Conservation (phyloP, 1,140 invertebrate genomes). For the Megathymus violae region DNA sequence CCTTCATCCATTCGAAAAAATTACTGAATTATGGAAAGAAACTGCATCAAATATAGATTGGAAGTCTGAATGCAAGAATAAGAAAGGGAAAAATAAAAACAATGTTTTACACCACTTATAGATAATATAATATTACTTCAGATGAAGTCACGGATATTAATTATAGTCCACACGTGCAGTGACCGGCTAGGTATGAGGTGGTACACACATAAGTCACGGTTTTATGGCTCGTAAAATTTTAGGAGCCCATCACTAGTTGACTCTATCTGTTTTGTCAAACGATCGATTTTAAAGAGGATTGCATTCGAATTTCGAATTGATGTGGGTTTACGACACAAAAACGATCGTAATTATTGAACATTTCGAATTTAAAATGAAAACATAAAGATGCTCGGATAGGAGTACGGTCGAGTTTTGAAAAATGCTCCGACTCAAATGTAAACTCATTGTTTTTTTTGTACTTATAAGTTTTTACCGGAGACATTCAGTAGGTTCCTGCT, state of each 20-base stretch:
- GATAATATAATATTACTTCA: background rate
- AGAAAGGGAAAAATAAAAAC: background rate
- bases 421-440: background rate
- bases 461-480: too few species aligned
- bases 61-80: too few species aligned
- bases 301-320: slow-evolving; percentile 44
- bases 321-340: slow-evolving; percentile 48
- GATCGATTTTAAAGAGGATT: slow-evolving; percentile 63
- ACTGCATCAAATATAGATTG: too few species aligned
- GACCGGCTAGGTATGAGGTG: slow-evolving; percentile 40
- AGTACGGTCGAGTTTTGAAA: slow-evolving; percentile 16
- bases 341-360: slow-evolving; percentile 42
- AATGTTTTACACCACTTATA: background rate
- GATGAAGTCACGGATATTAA: background rate
- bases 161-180: slow-evolving; percentile 56
- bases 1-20: too few species aligned
- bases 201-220: slow-evolving; percentile 64
- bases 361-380: slow-evolving; percentile 45
- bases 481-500: too few species aligned
- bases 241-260: slow-evolving; percentile 65
- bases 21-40: too few species aligned
- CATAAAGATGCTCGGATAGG: slow-evolving; percentile 34
- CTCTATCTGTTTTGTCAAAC: slow-evolving; percentile 65
- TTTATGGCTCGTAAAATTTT: slow-evolving; percentile 77
- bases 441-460: background rate